Conservation (phyloP, 2,888 invertebrate species). For the Megalurothrips usitatus region DNA sequence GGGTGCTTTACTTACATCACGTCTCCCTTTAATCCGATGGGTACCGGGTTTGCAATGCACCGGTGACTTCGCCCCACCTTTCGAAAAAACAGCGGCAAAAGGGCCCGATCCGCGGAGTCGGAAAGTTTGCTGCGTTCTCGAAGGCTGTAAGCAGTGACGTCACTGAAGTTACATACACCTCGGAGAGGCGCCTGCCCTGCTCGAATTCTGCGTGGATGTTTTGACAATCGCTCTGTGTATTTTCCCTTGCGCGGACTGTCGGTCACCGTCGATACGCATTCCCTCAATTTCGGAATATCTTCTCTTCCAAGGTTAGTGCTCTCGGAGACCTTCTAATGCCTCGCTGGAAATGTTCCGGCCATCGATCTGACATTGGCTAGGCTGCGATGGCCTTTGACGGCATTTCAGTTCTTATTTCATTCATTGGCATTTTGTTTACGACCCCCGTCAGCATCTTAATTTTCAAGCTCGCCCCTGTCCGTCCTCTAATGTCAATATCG, state of each 20-base stretch:
- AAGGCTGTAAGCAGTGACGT: neutral
- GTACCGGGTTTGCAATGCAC: no score
- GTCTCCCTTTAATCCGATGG: no score
- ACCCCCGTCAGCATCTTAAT: neutral
- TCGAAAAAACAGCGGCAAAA: no score
- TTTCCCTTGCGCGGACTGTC: neutral
- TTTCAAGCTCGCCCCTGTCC: neutral
- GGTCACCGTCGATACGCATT: neutral
- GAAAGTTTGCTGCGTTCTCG: neutral
- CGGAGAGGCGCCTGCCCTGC: neutral
- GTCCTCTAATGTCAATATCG: neutral
- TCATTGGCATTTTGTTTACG: no score
- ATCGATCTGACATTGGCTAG: slow-evolving; percentile 22
- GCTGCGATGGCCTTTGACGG: slow-evolving; percentile 3
- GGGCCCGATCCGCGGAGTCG: no score
- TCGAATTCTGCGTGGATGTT: slow-evolving; percentile 12
- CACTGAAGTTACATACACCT: neutral
- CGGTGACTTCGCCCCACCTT: no score
- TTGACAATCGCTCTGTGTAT: neutral
- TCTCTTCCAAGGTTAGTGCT: neutral
- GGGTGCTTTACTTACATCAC: no score
- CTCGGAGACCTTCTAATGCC: neutral
- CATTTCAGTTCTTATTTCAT: no score
- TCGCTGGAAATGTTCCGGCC: neutral
- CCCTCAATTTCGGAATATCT: neutral